phyloP scores from a whole-genome alignment of 2,797 vertebrate genomes.

The Monodelphis domestica region DNA sequence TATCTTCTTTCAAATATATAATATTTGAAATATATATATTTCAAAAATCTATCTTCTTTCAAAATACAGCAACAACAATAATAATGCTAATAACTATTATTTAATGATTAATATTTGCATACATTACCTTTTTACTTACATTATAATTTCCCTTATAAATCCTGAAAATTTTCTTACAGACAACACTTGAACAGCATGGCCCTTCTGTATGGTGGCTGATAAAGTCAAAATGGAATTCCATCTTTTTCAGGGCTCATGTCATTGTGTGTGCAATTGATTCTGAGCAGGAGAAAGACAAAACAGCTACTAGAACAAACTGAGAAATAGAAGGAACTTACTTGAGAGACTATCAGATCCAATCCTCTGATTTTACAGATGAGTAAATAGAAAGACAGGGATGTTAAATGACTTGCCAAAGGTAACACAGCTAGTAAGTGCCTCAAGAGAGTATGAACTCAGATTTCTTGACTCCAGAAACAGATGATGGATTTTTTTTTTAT shows the following conservation, averaged over 20 bases:
- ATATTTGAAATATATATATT: no score
- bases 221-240: not conserved
- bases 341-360: not conserved
- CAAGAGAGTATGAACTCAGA: not conserved
- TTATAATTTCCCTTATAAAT: not conserved
- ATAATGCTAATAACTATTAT: not conserved
- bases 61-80: no score
- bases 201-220: not conserved
- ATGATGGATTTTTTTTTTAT: slow-evolving; percentile 53
- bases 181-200: slow-evolving; percentile 35
- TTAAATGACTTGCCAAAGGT: not conserved
- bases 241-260: slow-evolving; percentile 43
- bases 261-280: slow-evolving; percentile 68
- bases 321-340: not conserved
- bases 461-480: slow-evolving; percentile 60
- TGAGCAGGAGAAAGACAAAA: slow-evolving; percentile 65
- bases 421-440: not conserved
- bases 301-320: slow-evolving; percentile 40
- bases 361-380: not conserved
- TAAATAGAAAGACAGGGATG: not conserved
- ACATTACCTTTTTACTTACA: not conserved
- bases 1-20: not conserved
- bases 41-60: no score
- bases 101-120: not conserved
- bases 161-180: slow-evolving; percentile 44